These are phyloP conservation scores for Platichthys stellatus DNA, from an alignment of 2,113 vertebrate species.

Conservation along the genomic window DNA sequence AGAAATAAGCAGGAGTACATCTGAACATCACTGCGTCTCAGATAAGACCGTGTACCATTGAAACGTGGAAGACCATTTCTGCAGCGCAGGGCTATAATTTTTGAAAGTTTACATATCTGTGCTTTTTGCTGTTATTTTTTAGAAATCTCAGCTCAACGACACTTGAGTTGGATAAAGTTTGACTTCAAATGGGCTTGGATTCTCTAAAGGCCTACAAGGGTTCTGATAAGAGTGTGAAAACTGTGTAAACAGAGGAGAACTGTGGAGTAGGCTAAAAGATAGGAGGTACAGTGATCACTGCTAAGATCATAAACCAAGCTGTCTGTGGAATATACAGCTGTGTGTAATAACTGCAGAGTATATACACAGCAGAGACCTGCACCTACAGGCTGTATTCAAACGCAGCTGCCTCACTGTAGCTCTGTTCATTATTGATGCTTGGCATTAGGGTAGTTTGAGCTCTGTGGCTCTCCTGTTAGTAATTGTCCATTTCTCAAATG, in stretches of 20 bases:
- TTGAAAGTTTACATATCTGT: constrained; percentile 4
- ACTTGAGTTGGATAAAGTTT: not conserved
- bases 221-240: constrained; percentile 13
- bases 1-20: too few species aligned
- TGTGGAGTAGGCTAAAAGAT: not conserved
- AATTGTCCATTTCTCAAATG: constrained; percentile 35
- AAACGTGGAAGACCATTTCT: too few species aligned
- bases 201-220: constrained; percentile 14
- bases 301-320: constrained; percentile 3
- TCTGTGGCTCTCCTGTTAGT: not conserved
- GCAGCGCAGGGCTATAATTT: not conserved
- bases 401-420: constrained; percentile 5
- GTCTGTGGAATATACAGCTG: not conserved
- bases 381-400: not conserved
- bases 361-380: not conserved
- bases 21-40: too few species aligned
- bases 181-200: constrained; percentile 17
- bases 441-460: not conserved
- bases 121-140: not conserved
- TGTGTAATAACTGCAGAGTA: not conserved
- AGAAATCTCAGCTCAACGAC: not conserved
- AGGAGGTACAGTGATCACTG: not conserved
- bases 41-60: too few species aligned
- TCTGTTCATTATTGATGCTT: not conserved
- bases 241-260: not conserved